Evolutionary conservation across 2,797 vertebrate species (phyloP).

Genomic region (Amphiprion clarkii): DNA sequence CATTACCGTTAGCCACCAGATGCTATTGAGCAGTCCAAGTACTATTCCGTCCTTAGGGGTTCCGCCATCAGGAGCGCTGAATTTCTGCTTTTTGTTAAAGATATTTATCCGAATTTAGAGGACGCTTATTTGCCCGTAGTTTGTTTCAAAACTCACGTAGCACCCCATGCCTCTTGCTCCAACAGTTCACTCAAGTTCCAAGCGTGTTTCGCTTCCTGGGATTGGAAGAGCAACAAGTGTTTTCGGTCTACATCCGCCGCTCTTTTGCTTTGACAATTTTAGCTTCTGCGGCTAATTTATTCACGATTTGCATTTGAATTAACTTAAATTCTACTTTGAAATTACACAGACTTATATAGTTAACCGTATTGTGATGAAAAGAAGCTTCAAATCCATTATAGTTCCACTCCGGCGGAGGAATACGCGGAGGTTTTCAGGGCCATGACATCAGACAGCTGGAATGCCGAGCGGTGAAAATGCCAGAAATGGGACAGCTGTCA

Average conservation of each 20-base stretch:
- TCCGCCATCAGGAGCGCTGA: constrained; percentile 11
- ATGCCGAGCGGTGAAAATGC: constrained; percentile 90
- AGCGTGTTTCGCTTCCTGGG: constrained; percentile 91
- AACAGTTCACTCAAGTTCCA: constrained; percentile 67
- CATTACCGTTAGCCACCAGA: constrained; percentile 69
- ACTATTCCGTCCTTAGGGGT: constrained; percentile 2
- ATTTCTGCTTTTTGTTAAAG: too few relatives aligned
- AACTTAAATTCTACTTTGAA: accelerated
- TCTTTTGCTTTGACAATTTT: constrained; percentile 30
- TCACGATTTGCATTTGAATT: accelerated
- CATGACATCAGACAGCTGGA: constrained; percentile 95
- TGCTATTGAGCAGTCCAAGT: constrained; percentile 31
- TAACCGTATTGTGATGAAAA: accelerated
- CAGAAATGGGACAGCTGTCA: constrained; percentile 83
- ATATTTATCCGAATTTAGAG: not conserved
- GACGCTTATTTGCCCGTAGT: constrained; percentile 24
- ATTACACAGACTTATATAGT: accelerated
- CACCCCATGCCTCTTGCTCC: constrained; percentile 64
- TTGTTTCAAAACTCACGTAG: constrained; percentile 47
- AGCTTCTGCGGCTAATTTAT: accelerated
- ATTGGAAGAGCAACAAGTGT: constrained; percentile 78
- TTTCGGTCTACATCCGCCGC: constrained; percentile 79
- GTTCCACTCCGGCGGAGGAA: constrained; percentile 75
- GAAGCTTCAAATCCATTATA: constrained; percentile 40
- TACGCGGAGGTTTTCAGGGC: constrained; percentile 76